Evolutionary conservation across 37 sponge, comb jelly and placozoan genomes (phyloP).

Genomic region (Halichondria panicea): DNA sequence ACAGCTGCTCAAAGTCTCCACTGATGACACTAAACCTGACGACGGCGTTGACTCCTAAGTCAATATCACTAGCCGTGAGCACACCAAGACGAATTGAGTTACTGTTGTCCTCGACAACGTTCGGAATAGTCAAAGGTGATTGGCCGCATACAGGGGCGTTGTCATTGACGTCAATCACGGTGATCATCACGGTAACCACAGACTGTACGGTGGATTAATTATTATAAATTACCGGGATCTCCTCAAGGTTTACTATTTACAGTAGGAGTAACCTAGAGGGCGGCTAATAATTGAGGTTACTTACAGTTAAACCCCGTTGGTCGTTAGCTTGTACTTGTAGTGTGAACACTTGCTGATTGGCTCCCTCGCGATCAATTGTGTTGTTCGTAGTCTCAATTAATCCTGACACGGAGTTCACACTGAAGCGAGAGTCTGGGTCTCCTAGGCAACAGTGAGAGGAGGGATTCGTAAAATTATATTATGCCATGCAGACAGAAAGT

Average conservation of each 20-base stretch:
- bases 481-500: no score
- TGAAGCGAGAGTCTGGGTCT: no score
- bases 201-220: not conserved
- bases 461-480: no score
- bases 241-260: no score
- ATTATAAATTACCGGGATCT: no score
- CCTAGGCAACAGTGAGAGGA: no score
- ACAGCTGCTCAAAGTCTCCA: conserved; percentile 3
- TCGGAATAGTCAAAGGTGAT: not conserved
- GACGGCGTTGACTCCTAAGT: conserved; percentile 19
- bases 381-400: conserved; percentile 12
- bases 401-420: no score
- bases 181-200: conserved; percentile 1
- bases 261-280: no score
- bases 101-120: conserved; percentile 5
- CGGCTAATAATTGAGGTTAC: no score
- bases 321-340: conserved; percentile 29
- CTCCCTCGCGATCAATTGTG: conserved; percentile 29
- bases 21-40: conserved; percentile 12
- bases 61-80: conserved; percentile 39
- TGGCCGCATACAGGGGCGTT: conserved; percentile 13
- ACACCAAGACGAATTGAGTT: not conserved
- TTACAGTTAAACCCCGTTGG: no score
- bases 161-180: conserved; percentile 47
- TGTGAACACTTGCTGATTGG: not conserved